Evolutionary conservation across 2,797 vertebrate genomes (phyloP), one percentile per base, ranked within the genome.

Genomic region (Naso thynnoides): DNA sequence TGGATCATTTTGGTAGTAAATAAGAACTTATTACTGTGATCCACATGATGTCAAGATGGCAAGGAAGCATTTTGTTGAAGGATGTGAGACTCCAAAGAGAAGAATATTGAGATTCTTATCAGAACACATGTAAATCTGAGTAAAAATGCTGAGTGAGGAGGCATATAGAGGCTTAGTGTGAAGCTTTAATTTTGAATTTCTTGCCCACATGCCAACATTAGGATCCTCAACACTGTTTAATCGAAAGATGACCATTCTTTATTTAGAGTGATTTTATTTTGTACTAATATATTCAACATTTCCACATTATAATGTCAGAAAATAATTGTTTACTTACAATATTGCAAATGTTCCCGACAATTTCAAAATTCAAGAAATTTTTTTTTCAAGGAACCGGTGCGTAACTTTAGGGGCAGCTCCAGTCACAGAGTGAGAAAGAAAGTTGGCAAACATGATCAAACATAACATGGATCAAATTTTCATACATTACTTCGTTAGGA

Each of bases 1-100:
- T 70, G 83, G 76, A 86, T 87, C 83, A 60, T 73, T 76, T 83
- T 58, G 76, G 79, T 72, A 59, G 82, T 89, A 89, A 89, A 91
- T 92, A 86, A 87, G 78, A 69, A 78, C 78, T 76, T 80, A 86
- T 91, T 88, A 84, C 59, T 47, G 36, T 8, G 73, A 83, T 83
- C n/a, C 73, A 16, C 68, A 48, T 63, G 74, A 81, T 66, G 83
- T 62, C 58, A 53, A 54, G 73, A 77, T 45, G 66, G 61, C 48
- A 27, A 29, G 73, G 77, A 81, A 65, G 66, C 73, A 38, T 83
- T 82, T 61, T 36, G 78, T 56, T 50, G 67, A 71, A 54, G 65
- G 79, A 83, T 54, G 72, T 23, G 66, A 60, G 47, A 53, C 57
- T 54, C 11, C 31, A 15, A n/a, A 27, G 56, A 62, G 57, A 81